These are phyloP conservation scores for Tachypleus tridentatus DNA, from an alignment of 1,140 invertebrate genomes.

Conservation along the genomic window DNA sequence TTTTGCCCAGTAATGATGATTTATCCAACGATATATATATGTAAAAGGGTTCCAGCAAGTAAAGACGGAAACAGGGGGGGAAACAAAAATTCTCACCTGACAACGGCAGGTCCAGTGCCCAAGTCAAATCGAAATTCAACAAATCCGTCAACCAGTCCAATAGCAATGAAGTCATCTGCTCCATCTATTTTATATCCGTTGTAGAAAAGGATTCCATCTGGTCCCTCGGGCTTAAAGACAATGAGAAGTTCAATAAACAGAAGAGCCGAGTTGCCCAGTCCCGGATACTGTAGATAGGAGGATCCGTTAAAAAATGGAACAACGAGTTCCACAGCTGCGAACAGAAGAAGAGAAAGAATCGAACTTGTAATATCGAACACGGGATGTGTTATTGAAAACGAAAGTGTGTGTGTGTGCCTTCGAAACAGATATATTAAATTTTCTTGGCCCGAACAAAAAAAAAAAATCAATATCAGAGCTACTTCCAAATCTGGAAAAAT, in stretches of 20 bases:
- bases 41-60: too few species aligned
- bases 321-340: conserved; percentile 29
- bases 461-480: too few species aligned
- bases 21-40: too few species aligned
- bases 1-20: too few species aligned
- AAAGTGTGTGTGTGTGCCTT: too few species aligned
- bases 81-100: conserved; percentile 52
- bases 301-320: conserved; percentile 86
- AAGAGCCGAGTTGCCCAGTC: conserved; percentile 64
- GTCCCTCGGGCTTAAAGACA: conserved; percentile 63
- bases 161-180: conserved; percentile 80
- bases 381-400: too few species aligned
- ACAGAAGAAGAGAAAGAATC: background rate
- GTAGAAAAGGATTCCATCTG: conserved; percentile 78
- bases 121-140: conserved; percentile 86
- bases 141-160: conserved; percentile 68
- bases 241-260: conserved; percentile 84
- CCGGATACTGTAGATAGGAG: conserved; percentile 69
- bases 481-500: too few species aligned
- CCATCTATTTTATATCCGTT: conserved; percentile 78
- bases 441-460: too few species aligned
- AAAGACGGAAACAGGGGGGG: too few species aligned
- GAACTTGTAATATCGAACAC: too few species aligned
- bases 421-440: too few species aligned
- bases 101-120: conserved; percentile 74